Percentiles rank a stretch among this genome's conserved stretches.
Evolutionary conservation across 2,888 invertebrate genomes (phyloP).

Genomic region (Cheilosia soror): DNA sequence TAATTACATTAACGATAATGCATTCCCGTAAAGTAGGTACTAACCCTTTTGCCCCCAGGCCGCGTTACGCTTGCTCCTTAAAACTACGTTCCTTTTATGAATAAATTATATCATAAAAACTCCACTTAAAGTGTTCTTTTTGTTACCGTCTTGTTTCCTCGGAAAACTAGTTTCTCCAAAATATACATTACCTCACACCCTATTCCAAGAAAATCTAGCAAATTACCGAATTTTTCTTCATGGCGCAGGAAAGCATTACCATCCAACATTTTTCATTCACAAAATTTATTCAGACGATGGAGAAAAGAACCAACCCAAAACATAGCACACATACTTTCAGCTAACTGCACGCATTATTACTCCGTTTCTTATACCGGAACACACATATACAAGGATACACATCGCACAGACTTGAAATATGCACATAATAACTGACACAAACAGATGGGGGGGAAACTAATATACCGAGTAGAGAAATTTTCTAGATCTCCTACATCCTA

Average conservation of each 20-base stretch:
- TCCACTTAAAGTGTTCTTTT: not conserved
- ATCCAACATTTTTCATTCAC: slow-evolving; percentile 68
- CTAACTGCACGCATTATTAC: slow-evolving; percentile 72
- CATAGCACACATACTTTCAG: slow-evolving; percentile 42
- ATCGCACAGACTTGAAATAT: slow-evolving; percentile 65
- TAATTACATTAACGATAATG: slow-evolving; percentile 14
- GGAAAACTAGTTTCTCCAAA: slow-evolving; percentile 15
- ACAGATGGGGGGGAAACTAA: slow-evolving; percentile 50
- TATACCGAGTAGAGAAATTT: slow-evolving; percentile 36
- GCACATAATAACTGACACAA: slow-evolving; percentile 74
- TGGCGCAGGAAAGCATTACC: slow-evolving; percentile 61
- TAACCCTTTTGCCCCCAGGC: slow-evolving; percentile 3
- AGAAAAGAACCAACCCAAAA: slow-evolving; percentile 1
- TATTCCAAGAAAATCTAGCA: slow-evolving; percentile 29
- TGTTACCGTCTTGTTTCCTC: not conserved
- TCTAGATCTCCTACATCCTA: slow-evolving; percentile 52
- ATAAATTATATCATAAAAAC: slow-evolving; percentile 48
- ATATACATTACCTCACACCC: not conserved
- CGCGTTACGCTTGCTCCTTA: not conserved
- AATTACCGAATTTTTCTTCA: slow-evolving; percentile 66
- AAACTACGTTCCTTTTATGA: slow-evolving; percentile 20
- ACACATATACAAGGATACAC: slow-evolving; percentile 44
- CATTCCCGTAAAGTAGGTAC: not conserved
- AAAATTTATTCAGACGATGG: slow-evolving; percentile 58
- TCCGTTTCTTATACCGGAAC: slow-evolving; percentile 25